These are phyloP conservation scores for Zingel zingel DNA, from an alignment of 2,113 vertebrate species.

Conservation along the genomic window DNA sequence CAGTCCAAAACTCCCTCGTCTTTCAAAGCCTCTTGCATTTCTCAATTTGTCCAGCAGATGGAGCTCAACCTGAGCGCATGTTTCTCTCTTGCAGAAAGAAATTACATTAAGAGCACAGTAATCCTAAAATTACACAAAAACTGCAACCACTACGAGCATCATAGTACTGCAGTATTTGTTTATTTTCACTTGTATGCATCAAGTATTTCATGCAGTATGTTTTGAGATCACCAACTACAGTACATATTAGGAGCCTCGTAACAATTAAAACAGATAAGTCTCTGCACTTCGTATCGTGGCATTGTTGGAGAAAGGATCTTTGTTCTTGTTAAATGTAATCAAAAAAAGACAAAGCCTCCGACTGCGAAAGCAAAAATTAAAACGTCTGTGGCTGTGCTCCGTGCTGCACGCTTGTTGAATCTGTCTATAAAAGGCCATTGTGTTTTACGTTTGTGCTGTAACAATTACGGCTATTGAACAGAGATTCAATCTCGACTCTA, in stretches of 20 bases:
- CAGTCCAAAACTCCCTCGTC: not conserved
- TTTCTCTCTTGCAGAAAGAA: not conserved
- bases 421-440: not conserved
- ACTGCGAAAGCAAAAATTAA: not conserved
- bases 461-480: not conserved
- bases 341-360: not conserved
- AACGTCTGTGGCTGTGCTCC: not conserved
- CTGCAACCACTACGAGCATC: not conserved
- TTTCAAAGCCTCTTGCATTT: not conserved
- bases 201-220: not conserved
- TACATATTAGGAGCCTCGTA: not conserved
- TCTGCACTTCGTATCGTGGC: not conserved
- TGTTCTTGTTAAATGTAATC: slow-evolving; percentile 4
- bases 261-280: too few species aligned
- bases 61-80: not conserved
- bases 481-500: not conserved
- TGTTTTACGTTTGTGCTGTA: not conserved
- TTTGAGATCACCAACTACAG: not conserved
- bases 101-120: not conserved
- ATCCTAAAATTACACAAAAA: not conserved
- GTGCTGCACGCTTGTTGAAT: not conserved
- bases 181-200: not conserved
- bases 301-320: not conserved
- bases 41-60: slow-evolving; percentile 53
- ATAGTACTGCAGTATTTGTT: not conserved